Evolutionary conservation across 1,140 invertebrate genomes (phyloP).

Genomic region (Lucilia cuprina): DNA sequence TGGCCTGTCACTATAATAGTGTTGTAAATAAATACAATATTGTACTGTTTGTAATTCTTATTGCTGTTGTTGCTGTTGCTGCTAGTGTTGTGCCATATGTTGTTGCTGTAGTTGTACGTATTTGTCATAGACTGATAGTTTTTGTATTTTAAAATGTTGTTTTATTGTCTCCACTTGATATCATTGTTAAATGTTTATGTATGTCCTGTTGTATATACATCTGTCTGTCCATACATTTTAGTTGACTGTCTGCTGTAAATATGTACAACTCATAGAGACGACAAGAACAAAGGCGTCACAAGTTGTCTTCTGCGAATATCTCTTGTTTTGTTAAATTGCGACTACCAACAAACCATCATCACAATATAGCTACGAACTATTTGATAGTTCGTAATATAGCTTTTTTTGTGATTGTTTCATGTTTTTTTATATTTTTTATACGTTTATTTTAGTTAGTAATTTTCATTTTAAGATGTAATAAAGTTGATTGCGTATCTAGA

Average conservation of each 20-base stretch:
- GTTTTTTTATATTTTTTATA: too few relatives aligned
- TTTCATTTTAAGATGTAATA: too few relatives aligned
- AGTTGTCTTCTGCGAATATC: not conserved
- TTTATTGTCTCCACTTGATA: slow-evolving; percentile 7
- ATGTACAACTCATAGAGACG: not conserved
- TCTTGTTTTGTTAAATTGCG: not conserved
- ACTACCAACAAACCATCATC: not conserved
- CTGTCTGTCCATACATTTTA: not conserved
- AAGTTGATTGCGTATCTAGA: too few relatives aligned
- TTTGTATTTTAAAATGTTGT: slow-evolving; percentile 12
- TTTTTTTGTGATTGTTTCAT: too few relatives aligned
- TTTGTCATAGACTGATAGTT: slow-evolving; percentile 10
- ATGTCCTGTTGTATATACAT: not conserved
- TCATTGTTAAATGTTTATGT: slow-evolving; percentile 7
- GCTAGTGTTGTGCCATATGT: not conserved
- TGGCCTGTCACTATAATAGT: slow-evolving; percentile 10
- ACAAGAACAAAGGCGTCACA: slow-evolving; percentile 10
- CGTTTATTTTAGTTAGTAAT: too few relatives aligned
- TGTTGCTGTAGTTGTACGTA: not conserved
- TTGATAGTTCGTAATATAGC: too few relatives aligned
- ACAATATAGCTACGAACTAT: too few relatives aligned
- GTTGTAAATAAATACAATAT: slow-evolving; percentile 14
- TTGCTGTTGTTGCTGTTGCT: not conserved
- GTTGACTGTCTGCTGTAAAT: not conserved
- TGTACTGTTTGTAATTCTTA: not conserved